Evolutionary conservation across 2,797 vertebrate genomes (phyloP), one percentile per base, ranked within the genome.

Genomic region (Hoplostethus atlanticus): DNA sequence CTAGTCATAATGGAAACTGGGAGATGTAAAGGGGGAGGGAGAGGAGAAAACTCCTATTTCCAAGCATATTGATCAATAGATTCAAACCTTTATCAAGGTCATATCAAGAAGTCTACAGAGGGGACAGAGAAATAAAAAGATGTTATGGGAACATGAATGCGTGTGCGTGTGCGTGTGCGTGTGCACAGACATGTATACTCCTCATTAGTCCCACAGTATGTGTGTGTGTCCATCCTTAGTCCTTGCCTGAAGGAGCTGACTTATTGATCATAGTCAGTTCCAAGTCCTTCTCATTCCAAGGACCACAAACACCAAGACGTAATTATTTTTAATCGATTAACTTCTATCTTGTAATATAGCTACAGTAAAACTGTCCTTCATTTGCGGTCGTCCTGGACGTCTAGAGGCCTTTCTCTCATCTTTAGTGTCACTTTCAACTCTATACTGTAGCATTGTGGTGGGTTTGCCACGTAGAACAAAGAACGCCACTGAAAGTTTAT

Each of bases 321-420:
- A 82, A 89, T 91, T 90, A 83, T 87, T 84, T 28, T 75, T 4
- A 79, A 88, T 90, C 25, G 87, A 92, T 91, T 79, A 73, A 61
- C 58, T 84, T 50, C 61, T 47, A 5, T 46, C 31, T 68, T 73
- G 21, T 85, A 51, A 77, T 8, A 8, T 50, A 38, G 55, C 76
- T 62, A 67, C 57, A 73, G 48, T 76, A 44, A 83, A 74, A 63
- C 72, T 80, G 85, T 84, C 90, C 86, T 92, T 90, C 77, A 76
- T 73, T 54, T 70, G 46, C n/a, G 15, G 64, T 63, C 42, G 5
- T 57, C 34, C 44, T 71, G 63, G 10, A 55, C 28, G n/a, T 48
- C 40, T 12, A 38, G 13, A 70, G 40, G 36, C 44, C 47, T 63
- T 48, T 54, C 40, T 13, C 4, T 51, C 6, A 1, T 34, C 10